phyloP scores from a whole-genome alignment of 2,797 vertebrate species.

The Myotis findleyi region DNA sequence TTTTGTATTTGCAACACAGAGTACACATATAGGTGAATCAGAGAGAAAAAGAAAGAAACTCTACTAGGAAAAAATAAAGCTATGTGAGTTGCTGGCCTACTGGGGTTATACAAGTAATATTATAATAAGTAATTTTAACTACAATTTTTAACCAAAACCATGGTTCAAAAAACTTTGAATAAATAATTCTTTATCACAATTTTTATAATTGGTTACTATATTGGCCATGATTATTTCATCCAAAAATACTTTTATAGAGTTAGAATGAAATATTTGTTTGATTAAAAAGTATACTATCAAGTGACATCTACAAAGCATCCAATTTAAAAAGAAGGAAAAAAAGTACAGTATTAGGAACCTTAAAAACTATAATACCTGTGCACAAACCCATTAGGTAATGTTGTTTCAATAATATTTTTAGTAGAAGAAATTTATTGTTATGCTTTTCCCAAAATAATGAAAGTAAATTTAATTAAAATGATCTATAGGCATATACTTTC shows the following conservation, averaged over 20 bases:
- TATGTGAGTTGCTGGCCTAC: neutral
- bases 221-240: neutral
- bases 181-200: neutral
- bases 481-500: neutral
- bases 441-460: neutral
- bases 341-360: too few relatives aligned
- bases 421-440: neutral
- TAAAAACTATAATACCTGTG: too few relatives aligned
- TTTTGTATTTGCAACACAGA: neutral
- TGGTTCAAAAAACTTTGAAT: neutral
- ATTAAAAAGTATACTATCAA: neutral
- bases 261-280: neutral
- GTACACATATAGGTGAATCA: neutral
- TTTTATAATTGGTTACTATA: neutral
- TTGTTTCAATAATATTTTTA: neutral
- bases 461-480: conserved; percentile 40
- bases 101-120: neutral
- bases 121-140: neutral
- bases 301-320: too few relatives aligned
- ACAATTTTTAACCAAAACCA: neutral
- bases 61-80: neutral
- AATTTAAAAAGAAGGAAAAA: too few relatives aligned
- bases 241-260: neutral
- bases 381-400: neutral
- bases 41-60: neutral